Conservation (phyloP, 1,140 invertebrate genomes). For the Musca domestica region DNA sequence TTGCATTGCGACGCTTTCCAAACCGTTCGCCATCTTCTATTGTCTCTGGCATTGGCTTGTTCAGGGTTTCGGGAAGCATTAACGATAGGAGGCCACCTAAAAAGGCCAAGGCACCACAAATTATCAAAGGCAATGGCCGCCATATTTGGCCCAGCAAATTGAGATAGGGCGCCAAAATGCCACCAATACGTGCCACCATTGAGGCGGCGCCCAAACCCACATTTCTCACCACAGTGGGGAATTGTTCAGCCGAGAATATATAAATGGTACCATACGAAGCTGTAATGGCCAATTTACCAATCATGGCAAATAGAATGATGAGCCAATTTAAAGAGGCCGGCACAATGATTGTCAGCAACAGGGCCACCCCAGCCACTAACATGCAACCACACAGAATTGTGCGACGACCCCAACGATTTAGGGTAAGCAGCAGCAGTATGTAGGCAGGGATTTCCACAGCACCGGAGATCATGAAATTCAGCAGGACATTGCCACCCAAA, state of each 20-base stretch:
- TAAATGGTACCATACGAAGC: conserved; percentile 78
- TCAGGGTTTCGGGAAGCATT: conserved; percentile 73
- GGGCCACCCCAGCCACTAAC: conserved; percentile 65
- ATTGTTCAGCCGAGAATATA: conserved; percentile 79
- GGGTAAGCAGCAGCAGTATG: conserved; percentile 65
- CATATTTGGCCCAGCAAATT: conserved; percentile 68
- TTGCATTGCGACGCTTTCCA: conserved; percentile 53
- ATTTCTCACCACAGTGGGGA: conserved; percentile 80
- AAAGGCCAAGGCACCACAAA: conserved; percentile 68
- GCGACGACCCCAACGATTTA: conserved; percentile 72
- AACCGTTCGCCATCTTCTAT: conserved; percentile 72
- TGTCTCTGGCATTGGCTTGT: conserved; percentile 72
- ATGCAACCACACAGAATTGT: conserved; percentile 68
- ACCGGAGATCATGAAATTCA: conserved; percentile 76
- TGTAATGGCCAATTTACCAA: conserved; percentile 80
- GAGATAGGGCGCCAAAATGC: conserved; percentile 73
- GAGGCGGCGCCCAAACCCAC: conserved; percentile 75
- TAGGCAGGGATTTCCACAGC: conserved; percentile 77
- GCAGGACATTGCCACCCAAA: conserved; percentile 70
- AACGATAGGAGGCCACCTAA: conserved; percentile 67
- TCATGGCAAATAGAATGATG: conserved; percentile 71
- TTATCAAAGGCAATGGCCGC: conserved; percentile 69
- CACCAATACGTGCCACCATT: conserved; percentile 73
- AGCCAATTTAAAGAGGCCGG: conserved; percentile 62
- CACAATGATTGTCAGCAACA: conserved; percentile 63